Percentiles rank a stretch among this genome's conserved stretches.
Evolutionary conservation across 2,113 vertebrate genomes (phyloP).

Genomic region (Erythrolamprus reginae): DNA sequence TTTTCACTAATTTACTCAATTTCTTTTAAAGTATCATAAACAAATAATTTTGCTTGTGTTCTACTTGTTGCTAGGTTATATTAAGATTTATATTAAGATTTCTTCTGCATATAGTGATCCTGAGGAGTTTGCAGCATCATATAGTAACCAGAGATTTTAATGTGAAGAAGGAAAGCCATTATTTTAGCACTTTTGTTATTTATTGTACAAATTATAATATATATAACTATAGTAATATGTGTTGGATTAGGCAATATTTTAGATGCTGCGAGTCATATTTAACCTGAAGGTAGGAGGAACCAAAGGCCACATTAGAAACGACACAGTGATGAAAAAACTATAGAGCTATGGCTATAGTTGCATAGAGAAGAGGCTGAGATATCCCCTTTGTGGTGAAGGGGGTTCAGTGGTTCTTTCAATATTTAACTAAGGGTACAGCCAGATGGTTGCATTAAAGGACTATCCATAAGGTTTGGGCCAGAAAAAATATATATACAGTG

Average conservation of each 20-base stretch:
- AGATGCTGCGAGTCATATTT: background rate
- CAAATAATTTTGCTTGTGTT: background rate
- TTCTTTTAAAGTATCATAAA: background rate
- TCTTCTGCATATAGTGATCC: background rate
- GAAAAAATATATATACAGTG: background rate
- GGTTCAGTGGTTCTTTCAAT: background rate
- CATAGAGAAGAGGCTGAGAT: background rate
- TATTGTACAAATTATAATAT: background rate
- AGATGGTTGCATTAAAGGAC: background rate
- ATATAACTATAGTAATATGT: background rate
- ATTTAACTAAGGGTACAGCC: background rate
- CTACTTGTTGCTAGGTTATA: background rate
- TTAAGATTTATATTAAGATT: background rate
- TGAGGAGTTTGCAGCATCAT: constrained; percentile 14
- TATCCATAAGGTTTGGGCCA: background rate
- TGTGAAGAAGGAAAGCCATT: background rate
- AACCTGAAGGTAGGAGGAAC: background rate
- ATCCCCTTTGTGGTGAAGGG: background rate
- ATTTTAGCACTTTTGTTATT: background rate
- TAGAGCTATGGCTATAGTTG: background rate
- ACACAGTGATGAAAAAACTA: background rate
- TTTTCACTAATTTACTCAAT: background rate
- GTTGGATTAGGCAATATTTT: background rate
- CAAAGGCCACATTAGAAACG: background rate
- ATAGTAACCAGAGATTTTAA: background rate